Evolutionary conservation across 2,888 invertebrate genomes (phyloP), one percentile per base, ranked within the genome.

Genomic region (Sarcophaga subvicina): DNA sequence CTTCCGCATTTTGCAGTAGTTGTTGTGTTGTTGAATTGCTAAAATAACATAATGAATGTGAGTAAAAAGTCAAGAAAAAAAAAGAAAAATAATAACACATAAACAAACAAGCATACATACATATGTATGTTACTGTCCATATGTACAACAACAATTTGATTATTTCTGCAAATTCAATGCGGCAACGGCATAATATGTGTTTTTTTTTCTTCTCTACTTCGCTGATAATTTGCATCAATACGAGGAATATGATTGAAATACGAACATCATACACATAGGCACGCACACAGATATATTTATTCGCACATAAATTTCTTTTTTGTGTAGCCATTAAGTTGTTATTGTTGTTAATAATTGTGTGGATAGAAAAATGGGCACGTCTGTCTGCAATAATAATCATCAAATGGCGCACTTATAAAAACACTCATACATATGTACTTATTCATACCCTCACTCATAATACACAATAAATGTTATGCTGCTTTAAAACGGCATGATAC

Each of bases 1-100:
- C 78, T 78, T 83, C 83, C 83, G 83, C 83, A 72, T 72, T 78
- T 83, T 71, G 77, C 73, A 80, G 80, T 72, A 77, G 73, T 75
- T 64, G 14, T 10, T 64, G 14, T 10, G 25, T 64, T 25, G 59
- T 70, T 64, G 14, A 54, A 54, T 54, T 54, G 54, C 54, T 54
- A 54, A 54, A 37, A 54, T 54, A 54, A 54, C 17, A 54, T 54
- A 54, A 17, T 54, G 17, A 54, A 14, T 14, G 17, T 14, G 17
- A 17, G 54, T 54, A 12, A 54, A 54, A 17, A 49, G 49, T 49
- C 3, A 14, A 49, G 49, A 49, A 49, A 49, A 49, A 10, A 49
- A 49, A 10, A 49, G 11, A 12, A 49, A 54, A 54, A 54, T 17
- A 17, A 54, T 37, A 37, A 37, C 10, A 37, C 37, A 37, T 10